These are phyloP conservation scores for Ruditapes philippinarum DNA, from an alignment of 1,140 invertebrate genomes.

Conservation along the genomic window DNA sequence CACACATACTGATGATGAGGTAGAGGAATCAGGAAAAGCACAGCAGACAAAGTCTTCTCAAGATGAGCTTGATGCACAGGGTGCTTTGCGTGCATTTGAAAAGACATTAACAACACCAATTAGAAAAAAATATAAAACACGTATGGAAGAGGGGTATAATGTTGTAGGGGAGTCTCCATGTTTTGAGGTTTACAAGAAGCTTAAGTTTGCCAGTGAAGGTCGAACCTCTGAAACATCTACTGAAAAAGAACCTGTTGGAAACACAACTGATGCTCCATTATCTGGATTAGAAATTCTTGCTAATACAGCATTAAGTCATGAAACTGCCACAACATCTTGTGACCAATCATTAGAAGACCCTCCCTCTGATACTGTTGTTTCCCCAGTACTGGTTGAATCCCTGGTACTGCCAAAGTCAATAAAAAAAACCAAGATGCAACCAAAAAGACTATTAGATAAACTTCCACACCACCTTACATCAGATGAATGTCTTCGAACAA, in stretches of 20 bases:
- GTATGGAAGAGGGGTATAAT: conserved; percentile 53
- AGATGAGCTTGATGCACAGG: conserved; percentile 12
- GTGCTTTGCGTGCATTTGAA: conserved; percentile 27
- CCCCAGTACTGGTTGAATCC: background rate
- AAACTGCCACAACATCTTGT: background rate
- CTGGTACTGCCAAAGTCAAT: conserved; percentile 18
- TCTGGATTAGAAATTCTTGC: conserved; percentile 14
- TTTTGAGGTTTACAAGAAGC: conserved; percentile 63
- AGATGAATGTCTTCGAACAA: conserved; percentile 24
- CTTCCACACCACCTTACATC: conserved; percentile 43
- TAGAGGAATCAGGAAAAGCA: background rate
- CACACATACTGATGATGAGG: background rate
- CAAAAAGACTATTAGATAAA: background rate
- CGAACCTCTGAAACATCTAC: background rate
- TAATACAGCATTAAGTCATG: too few species aligned
- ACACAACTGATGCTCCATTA: background rate
- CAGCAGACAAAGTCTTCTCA: background rate
- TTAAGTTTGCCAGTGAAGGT: background rate
- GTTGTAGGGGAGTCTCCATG: too few species aligned
- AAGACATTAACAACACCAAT: conserved; percentile 39
- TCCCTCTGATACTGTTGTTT: background rate
- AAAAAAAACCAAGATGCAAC: background rate
- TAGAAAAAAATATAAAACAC: conserved; percentile 18
- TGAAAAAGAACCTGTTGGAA: background rate
- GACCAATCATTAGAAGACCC: background rate